phyloP scores from a whole-genome alignment of 2,797 vertebrate species.

The Lithobates pipiens region DNA sequence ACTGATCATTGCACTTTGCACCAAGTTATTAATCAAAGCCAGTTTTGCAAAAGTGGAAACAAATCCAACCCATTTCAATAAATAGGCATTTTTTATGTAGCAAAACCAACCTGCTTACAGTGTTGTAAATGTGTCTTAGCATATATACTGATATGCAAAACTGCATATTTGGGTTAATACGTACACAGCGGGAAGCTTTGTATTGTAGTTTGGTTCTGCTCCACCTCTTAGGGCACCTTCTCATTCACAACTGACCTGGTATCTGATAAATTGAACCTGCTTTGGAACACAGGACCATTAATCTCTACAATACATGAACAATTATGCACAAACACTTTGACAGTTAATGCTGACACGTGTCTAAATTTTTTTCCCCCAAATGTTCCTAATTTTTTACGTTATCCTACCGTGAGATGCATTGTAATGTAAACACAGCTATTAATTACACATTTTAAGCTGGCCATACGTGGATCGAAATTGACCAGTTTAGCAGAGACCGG shows the following conservation, averaged over 20 bases:
- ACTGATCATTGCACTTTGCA: neutral
- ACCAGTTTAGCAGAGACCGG: no score
- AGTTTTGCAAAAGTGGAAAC: neutral
- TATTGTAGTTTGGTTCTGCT: no score
- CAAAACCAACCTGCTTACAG: conserved; percentile 8
- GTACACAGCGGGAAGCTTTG: neutral
- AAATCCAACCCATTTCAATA: conserved; percentile 5
- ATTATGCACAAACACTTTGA: neutral
- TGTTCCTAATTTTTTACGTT: neutral
- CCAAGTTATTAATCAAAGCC: neutral
- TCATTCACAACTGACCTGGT: neutral
- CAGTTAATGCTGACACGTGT: neutral
- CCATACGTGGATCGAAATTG: no score
- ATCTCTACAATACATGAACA: neutral
- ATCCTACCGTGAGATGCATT: neutral
- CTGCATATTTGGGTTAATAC: neutral
- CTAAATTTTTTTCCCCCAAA: neutral
- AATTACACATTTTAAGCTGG: neutral
- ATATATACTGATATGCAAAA: conserved; percentile 24
- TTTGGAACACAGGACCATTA: neutral
- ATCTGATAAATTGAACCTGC: neutral
- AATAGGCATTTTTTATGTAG: neutral
- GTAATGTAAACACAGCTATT: neutral
- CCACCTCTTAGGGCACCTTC: neutral
- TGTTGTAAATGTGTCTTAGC: conserved; percentile 7